Percentiles rank a stretch among this genome's conserved stretches.
Evolutionary conservation across 2,888 invertebrate species (phyloP).

Genomic region (Oscheius sp.): DNA sequence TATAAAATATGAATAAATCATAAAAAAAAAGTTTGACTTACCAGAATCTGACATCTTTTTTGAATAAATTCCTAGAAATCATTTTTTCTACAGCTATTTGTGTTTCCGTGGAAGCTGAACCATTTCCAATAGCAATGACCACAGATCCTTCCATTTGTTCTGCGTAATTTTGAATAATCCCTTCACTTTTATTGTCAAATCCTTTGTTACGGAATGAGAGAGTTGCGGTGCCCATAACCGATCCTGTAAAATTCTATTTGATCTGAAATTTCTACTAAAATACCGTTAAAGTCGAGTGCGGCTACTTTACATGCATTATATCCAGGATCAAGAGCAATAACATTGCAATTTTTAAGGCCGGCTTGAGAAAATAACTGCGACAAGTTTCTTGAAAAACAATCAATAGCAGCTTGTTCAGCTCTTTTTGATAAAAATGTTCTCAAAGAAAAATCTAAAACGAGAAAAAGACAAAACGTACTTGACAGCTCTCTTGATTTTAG

Average conservation of each 20-base stretch:
- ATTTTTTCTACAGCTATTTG: constrained; percentile 82
- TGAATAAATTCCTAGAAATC: constrained; percentile 78
- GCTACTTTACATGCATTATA: constrained; percentile 90
- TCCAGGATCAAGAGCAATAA: constrained; percentile 91
- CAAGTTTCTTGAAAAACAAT: constrained; percentile 86
- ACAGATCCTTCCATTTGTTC: constrained; percentile 77
- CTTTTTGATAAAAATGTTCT: constrained; percentile 82
- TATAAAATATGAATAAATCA: constrained; percentile 75
- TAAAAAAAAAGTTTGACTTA: not conserved
- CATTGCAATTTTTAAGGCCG: constrained; percentile 82
- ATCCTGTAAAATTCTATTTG: constrained; percentile 66
- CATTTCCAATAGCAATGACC: constrained; percentile 89
- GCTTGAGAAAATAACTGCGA: constrained; percentile 85
- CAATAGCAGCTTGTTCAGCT: constrained; percentile 86
- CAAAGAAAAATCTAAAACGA: constrained; percentile 75
- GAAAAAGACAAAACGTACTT: constrained; percentile 62
- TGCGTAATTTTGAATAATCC: constrained; percentile 78
- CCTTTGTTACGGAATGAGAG: constrained; percentile 39
- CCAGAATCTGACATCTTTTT: constrained; percentile 78
- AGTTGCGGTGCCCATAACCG: constrained; percentile 79
- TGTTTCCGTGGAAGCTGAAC: constrained; percentile 88
- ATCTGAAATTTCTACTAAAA: not conserved
- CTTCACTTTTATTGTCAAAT: constrained; percentile 55
- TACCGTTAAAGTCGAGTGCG: constrained; percentile 77
- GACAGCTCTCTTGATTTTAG: constrained; percentile 72